Percentiles rank a stretch among this genome's conserved stretches.
These are phyloP conservation scores for Cybosia mesomella DNA, from an alignment of 2,888 invertebrate species.

Conservation along the genomic window DNA sequence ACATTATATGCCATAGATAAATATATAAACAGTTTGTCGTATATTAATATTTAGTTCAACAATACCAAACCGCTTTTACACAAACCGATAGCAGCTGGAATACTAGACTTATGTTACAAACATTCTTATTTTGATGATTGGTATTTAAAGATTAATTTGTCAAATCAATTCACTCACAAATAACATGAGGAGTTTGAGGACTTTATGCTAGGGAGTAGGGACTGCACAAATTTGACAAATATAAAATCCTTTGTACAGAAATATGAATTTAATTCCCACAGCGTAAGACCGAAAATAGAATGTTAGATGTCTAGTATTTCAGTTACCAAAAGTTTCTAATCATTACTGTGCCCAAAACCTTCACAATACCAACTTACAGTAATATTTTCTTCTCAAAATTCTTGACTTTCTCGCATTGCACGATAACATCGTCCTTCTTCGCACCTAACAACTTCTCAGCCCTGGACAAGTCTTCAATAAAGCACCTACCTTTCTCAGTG, in stretches of 20 bases:
- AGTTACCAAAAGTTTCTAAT: conserved; percentile 6
- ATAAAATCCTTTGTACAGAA: neutral
- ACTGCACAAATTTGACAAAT: conserved; percentile 8
- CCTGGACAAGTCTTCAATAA: conserved; percentile 74
- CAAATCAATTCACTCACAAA: conserved; percentile 11
- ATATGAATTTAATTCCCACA: neutral
- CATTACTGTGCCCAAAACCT: conserved; percentile 27
- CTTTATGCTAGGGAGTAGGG: neutral
- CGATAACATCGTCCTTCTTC: conserved; percentile 65
- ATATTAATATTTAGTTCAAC: conserved; percentile 48
- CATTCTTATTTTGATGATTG: neutral
- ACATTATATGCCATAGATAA: too few species aligned
- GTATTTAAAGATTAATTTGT: neutral
- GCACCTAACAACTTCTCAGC: conserved; percentile 74
- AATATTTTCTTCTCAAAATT: conserved; percentile 64
- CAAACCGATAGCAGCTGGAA: conserved; percentile 27
- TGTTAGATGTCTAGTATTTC: conserved; percentile 8
- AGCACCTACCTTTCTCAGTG: conserved; percentile 75
- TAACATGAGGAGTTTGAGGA: conserved; percentile 1
- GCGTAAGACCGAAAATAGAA: neutral
- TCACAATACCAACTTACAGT: conserved; percentile 58
- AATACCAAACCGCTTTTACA: conserved; percentile 27
- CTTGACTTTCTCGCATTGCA: conserved; percentile 57
- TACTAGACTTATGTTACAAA: conserved; percentile 12
- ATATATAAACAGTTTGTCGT: conserved; percentile 8